Percentiles rank a stretch among this genome's conserved stretches.
Conservation (phyloP, 2,888 invertebrate species). For the Pollenia angustigena region DNA sequence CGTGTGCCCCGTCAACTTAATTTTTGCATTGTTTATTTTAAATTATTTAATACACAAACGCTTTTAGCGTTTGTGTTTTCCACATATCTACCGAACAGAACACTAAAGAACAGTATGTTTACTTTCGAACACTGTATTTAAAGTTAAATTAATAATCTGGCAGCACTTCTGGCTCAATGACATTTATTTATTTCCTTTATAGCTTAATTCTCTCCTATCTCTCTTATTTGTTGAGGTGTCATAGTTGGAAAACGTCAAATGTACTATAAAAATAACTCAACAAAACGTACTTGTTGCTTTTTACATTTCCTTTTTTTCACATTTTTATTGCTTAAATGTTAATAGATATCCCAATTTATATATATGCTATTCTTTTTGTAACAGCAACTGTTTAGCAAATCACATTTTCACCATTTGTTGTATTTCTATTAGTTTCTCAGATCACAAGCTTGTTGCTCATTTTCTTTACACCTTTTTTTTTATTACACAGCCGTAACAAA, state of each 20-base stretch:
- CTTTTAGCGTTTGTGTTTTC: too few relatives aligned
- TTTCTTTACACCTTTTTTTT: background rate
- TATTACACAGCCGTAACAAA: background rate
- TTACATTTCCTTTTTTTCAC: slow-evolving; percentile 30
- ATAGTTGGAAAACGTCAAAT: slow-evolving; percentile 43
- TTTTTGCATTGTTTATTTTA: too few relatives aligned
- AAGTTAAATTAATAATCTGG: background rate
- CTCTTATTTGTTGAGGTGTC: slow-evolving; percentile 36
- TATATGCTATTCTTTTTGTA: background rate
- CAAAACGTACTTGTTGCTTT: slow-evolving; percentile 66
- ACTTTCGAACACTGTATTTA: too few relatives aligned
- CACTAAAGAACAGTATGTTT: background rate
- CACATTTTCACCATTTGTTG: background rate
- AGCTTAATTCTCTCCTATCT: slow-evolving; percentile 4
- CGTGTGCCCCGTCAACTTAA: too few relatives aligned
- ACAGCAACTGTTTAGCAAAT: too few relatives aligned
- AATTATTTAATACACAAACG: too few relatives aligned
- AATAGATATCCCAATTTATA: background rate
- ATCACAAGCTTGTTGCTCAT: background rate
- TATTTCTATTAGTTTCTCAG: background rate
- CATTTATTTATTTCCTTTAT: slow-evolving; percentile 37
- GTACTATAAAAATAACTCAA: slow-evolving; percentile 49
- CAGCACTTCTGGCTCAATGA: background rate
- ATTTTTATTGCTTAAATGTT: slow-evolving; percentile 3
- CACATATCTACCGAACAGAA: too few relatives aligned